These are phyloP conservation scores for Cerastis rubricosa DNA, from an alignment of 2,888 invertebrate species.

Conservation along the genomic window DNA sequence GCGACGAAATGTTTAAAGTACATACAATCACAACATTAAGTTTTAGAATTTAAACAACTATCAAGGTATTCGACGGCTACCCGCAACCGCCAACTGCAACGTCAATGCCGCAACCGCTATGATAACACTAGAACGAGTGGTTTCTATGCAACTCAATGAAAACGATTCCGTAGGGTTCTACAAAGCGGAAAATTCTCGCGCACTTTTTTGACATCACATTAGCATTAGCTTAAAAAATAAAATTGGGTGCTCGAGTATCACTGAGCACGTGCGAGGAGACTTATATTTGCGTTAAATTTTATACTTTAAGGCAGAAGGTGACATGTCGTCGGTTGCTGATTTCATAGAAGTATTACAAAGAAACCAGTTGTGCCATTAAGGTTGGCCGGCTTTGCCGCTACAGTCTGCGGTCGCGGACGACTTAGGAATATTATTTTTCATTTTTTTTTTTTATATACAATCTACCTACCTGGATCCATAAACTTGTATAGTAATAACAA, in stretches of 20 bases:
- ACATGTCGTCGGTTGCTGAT: background rate
- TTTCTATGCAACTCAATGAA: background rate
- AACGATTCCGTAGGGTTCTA: background rate
- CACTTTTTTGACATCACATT: background rate
- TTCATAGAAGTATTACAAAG: too few species aligned
- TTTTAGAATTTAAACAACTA: conserved; percentile 68
- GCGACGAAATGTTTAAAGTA: conserved; percentile 75
- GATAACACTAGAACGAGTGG: background rate
- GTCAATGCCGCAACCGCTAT: background rate
- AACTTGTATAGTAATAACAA: conserved; percentile 31
- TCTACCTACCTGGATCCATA: conserved; percentile 38
- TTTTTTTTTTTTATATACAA: conserved; percentile 28
- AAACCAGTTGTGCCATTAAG: background rate
- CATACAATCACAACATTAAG: conserved; percentile 85
- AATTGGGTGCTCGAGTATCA: background rate
- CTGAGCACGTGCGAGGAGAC: too few species aligned
- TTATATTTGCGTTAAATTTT: background rate
- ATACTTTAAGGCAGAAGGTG: background rate
- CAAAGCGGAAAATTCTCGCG: background rate
- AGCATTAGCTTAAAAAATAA: too few species aligned
- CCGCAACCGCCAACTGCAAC: background rate
- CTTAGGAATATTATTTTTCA: background rate
- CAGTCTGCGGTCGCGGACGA: background rate
- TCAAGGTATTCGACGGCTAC: conserved; percentile 2
- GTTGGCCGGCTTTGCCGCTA: background rate